Percentiles rank a stretch among this genome's conserved stretches.
phyloP scores from a whole-genome alignment of 2,797 vertebrate genomes.

The Mallotus villosus region DNA sequence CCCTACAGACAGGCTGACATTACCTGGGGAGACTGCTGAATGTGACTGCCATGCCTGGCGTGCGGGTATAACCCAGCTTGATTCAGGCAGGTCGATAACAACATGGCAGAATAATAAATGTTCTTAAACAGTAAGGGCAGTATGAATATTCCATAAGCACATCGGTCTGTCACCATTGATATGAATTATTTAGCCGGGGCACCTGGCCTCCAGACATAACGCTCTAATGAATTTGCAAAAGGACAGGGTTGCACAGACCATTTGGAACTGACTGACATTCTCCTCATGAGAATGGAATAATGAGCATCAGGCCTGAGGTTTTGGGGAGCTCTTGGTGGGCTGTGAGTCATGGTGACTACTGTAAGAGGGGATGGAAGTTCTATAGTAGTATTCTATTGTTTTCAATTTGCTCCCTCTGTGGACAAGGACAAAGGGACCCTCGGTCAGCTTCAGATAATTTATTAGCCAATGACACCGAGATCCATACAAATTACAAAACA shows the following conservation, averaged over 20 bases:
- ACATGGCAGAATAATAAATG: conserved; percentile 47
- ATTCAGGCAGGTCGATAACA: conserved; percentile 1
- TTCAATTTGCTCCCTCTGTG: conserved; percentile 27
- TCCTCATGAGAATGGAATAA: background rate
- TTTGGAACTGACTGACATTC: background rate
- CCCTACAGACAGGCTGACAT: background rate
- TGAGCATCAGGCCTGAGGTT: background rate
- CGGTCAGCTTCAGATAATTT: conserved; percentile 51
- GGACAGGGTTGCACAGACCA: too few relatives aligned
- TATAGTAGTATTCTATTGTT: background rate
- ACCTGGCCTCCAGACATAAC: conserved; percentile 34
- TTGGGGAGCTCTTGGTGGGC: background rate
- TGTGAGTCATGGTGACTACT: background rate
- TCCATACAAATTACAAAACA: background rate
- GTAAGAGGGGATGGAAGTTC: background rate
- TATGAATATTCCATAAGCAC: conserved; percentile 60
- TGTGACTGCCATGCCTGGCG: background rate
- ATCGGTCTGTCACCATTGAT: conserved; percentile 56
- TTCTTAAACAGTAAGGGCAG: conserved; percentile 50
- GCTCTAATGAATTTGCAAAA: too few relatives aligned
- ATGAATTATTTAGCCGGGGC: conserved; percentile 65
- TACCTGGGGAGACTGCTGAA: background rate
- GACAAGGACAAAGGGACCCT: conserved; percentile 56
- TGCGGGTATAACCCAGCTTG: background rate
- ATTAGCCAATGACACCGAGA: conserved; percentile 55